Conservation (phyloP, 2,113 vertebrate species). For the Lamprotornis superbus region DNA sequence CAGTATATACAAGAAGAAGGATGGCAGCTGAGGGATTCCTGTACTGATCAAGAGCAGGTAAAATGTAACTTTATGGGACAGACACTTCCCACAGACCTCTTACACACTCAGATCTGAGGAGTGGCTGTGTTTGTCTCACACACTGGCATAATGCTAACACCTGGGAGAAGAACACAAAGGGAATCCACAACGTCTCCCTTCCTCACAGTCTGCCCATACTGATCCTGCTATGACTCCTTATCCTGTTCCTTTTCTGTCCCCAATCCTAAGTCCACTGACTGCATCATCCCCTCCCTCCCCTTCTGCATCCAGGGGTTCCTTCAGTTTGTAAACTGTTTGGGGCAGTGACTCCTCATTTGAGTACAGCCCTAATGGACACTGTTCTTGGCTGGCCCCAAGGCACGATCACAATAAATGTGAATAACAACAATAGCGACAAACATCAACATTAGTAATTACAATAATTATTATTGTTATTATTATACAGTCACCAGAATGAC, state of each 20-base stretch:
- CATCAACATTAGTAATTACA: conserved; percentile 50
- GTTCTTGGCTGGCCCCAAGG: neutral
- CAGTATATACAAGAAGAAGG: neutral
- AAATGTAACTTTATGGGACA: neutral
- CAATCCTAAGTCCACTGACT: neutral
- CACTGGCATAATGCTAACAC: neutral
- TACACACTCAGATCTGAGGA: neutral
- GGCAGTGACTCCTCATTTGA: neutral
- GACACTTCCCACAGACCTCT: neutral
- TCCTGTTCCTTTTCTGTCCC: neutral
- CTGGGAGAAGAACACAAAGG: neutral
- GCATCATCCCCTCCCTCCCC: rapidly evolving
- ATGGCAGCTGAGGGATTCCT: neutral
- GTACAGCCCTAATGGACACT: neutral
- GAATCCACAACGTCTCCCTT: neutral
- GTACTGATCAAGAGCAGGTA: neutral
- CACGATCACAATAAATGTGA: neutral
- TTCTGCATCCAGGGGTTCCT: neutral
- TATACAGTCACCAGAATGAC: conserved; percentile 48
- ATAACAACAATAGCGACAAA: conserved; percentile 8
- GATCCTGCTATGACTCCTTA: rapidly evolving
- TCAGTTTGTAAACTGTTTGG: neutral
- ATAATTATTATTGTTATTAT: conserved; percentile 63
- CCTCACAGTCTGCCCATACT: rapidly evolving
- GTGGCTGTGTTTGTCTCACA: neutral